phyloP scores from a whole-genome alignment of 2,113 vertebrate species.

The Cervus canadensis region DNA sequence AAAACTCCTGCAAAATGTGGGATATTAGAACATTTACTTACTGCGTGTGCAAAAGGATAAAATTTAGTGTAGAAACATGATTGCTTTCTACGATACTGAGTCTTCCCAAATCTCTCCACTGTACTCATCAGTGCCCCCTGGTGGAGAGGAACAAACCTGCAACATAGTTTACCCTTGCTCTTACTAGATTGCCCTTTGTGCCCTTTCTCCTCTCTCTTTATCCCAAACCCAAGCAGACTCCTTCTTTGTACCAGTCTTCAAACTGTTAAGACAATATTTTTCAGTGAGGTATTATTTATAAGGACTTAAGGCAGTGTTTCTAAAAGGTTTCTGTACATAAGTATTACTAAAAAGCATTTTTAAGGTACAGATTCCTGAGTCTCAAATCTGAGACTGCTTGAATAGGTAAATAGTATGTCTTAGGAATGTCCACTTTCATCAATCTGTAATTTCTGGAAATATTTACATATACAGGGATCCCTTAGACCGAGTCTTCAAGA shows the following conservation, averaged over 20 bases:
- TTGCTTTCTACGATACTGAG: not conserved
- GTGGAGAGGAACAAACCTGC: not conserved
- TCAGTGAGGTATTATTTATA: not conserved
- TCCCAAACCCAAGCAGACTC: not conserved
- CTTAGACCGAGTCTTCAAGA: not conserved
- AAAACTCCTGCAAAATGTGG: not conserved
- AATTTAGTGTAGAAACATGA: not conserved
- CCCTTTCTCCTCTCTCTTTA: not conserved
- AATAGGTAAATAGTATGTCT: not conserved
- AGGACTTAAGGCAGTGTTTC: not conserved
- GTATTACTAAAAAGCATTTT: not conserved
- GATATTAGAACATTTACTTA: not conserved
- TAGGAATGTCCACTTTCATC: not conserved
- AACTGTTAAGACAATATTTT: not conserved
- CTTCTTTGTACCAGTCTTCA: not conserved
- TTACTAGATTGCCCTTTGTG: not conserved
- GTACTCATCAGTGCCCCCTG: not conserved
- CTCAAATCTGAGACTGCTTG: not conserved
- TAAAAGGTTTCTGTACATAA: not conserved
- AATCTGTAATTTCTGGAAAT: not conserved
- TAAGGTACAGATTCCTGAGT: not conserved
- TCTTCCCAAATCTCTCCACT: not conserved
- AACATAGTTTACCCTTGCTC: not conserved
- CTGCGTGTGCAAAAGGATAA: not conserved
- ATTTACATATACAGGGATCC: not conserved